Evolutionary conservation across 2,797 vertebrate species (phyloP).

Genomic region (Antennarius maculatus): DNA sequence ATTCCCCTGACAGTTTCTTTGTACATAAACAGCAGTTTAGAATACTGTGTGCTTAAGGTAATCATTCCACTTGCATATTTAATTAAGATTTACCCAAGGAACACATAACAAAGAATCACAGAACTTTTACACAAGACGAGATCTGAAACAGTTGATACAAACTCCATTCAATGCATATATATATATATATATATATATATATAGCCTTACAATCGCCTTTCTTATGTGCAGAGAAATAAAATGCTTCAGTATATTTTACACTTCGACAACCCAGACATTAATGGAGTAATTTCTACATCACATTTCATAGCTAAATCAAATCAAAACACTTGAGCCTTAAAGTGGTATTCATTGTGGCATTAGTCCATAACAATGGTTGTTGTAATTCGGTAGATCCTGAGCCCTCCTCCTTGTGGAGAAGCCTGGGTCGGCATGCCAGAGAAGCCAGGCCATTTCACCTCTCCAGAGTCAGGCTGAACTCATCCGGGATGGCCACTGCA

Average conservation of each 20-base stretch:
- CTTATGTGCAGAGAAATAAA: slow-evolving; percentile 1
- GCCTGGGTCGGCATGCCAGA: slow-evolving; percentile 59
- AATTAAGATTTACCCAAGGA: slow-evolving; percentile 14
- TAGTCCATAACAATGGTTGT: slow-evolving; percentile 19
- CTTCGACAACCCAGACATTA: neutral
- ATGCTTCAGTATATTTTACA: neutral
- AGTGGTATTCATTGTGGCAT: neutral
- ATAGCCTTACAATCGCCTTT: slow-evolving; percentile 2
- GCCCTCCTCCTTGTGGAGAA: slow-evolving; percentile 61
- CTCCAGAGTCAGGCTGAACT: slow-evolving; percentile 14
- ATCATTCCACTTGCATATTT: slow-evolving; percentile 9
- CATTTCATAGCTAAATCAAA: slow-evolving; percentile 1
- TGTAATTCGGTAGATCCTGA: slow-evolving; percentile 43
- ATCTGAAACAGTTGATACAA: slow-evolving; percentile 28
- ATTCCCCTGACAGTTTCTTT: slow-evolving; percentile 29
- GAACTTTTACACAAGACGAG: slow-evolving; percentile 20
- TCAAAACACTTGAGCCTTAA: neutral
- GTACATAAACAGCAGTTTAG: slow-evolving; percentile 8
- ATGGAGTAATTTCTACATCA: neutral
- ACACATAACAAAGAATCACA: neutral
- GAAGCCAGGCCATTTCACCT: slow-evolving; percentile 29
- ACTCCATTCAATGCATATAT: slow-evolving; percentile 8
- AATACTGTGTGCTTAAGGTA: neutral
- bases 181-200: slow-evolving; percentile 2
- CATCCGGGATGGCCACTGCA: slow-evolving; percentile 2